Evolutionary conservation across 1,140 invertebrate genomes (phyloP).

Genomic region (Gyrodactylus bullatarudis): DNA sequence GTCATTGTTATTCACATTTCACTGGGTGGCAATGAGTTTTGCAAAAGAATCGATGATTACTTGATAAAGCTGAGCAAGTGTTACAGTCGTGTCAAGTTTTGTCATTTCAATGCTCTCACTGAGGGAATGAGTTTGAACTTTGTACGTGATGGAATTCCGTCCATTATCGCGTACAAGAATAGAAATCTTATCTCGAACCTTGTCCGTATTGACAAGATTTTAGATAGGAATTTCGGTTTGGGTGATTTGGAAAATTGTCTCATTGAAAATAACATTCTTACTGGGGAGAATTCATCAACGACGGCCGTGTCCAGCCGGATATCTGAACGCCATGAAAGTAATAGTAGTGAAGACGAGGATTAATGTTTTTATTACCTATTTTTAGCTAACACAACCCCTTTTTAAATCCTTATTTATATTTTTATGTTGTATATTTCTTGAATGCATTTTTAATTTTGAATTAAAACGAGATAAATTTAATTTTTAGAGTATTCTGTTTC

Average conservation of each 20-base stretch:
- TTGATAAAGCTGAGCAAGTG: not conserved
- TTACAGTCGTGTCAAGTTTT: not conserved
- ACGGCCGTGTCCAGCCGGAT: too few relatives aligned
- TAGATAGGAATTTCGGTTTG: not conserved
- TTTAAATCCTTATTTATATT: too few relatives aligned
- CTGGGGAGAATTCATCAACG: too few relatives aligned
- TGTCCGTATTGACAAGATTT: not conserved
- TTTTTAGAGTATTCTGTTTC: too few relatives aligned
- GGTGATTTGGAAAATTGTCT: not conserved
- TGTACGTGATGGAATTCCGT: not conserved
- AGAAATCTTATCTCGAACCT: not conserved
- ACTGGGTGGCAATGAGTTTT: not conserved
- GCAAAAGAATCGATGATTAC: not conserved
- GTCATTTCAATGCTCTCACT: not conserved
- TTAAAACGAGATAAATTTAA: too few relatives aligned
- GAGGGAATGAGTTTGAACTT: not conserved
- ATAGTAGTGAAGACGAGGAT: too few relatives aligned
- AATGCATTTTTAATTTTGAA: too few relatives aligned
- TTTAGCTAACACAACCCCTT: too few relatives aligned
- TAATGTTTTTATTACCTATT: too few relatives aligned
- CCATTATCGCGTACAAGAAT: not conserved
- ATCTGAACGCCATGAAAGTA: too few relatives aligned
- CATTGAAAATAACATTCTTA: not conserved
- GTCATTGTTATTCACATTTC: not conserved
- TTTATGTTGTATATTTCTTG: too few relatives aligned